Percentiles rank a stretch among this genome's conserved stretches.
These are phyloP conservation scores for Phoenicopterus ruber DNA, from an alignment of 2,113 vertebrate genomes.

Conservation along the genomic window DNA sequence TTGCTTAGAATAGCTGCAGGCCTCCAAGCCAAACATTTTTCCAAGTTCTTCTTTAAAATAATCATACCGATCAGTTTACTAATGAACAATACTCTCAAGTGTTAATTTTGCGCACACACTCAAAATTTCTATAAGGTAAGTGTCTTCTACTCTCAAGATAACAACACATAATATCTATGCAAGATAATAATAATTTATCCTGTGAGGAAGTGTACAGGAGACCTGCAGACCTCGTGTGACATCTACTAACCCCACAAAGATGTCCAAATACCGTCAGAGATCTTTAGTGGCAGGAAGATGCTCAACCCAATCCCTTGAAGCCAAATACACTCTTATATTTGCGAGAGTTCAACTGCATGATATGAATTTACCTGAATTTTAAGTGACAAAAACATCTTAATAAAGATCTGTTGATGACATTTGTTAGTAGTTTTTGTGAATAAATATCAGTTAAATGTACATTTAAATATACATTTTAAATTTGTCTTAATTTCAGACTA, in stretches of 20 bases:
- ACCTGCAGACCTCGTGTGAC: background rate
- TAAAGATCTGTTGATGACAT: background rate
- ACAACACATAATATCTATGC: fast-evolving
- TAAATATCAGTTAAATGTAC: background rate
- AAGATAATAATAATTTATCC: background rate
- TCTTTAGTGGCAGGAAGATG: background rate
- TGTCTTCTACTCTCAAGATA: background rate
- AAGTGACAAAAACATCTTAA: background rate
- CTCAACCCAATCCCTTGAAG: background rate
- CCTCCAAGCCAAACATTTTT: background rate
- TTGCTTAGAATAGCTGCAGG: background rate
- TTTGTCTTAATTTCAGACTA: background rate
- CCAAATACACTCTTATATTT: background rate
- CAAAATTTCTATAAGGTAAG: background rate
- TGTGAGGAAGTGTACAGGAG: background rate
- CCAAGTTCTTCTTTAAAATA: background rate
- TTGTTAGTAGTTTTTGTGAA: background rate
- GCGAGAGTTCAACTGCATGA: background rate
- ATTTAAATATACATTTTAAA: background rate
- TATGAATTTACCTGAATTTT: background rate
- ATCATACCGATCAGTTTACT: background rate
- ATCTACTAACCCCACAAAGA: background rate
- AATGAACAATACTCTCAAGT: background rate
- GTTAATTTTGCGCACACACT: background rate
- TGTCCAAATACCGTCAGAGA: background rate